Conservation (phyloP, 2,797 vertebrate species). For the Lepilemur ruficaudatus region DNA sequence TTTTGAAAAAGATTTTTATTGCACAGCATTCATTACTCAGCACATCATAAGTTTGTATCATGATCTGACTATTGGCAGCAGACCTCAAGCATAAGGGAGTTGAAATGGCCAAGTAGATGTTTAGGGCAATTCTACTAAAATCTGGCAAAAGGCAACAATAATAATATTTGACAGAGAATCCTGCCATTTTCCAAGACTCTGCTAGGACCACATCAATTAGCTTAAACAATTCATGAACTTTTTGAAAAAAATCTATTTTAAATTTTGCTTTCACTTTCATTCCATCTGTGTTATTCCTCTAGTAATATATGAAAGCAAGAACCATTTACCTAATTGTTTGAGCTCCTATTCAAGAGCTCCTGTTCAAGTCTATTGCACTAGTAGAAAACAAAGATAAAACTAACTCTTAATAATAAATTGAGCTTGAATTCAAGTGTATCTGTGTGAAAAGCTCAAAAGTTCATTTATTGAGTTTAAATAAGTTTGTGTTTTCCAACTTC, state of each 20-base stretch:
- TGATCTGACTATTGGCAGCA: background rate
- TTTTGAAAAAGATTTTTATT: background rate
- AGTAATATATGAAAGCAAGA: background rate
- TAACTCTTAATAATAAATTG: background rate
- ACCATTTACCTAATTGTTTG: background rate
- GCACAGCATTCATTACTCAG: background rate
- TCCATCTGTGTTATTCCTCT: background rate
- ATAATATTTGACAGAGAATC: conserved; percentile 8
- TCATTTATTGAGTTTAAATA: conserved; percentile 26
- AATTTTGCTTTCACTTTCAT: conserved; percentile 40
- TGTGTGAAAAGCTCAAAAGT: conserved; percentile 26
- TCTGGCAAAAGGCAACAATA: background rate
- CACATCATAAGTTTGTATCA: background rate
- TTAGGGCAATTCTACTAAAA: conserved; percentile 1
- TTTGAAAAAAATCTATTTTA: background rate
- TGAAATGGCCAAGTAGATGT: background rate
- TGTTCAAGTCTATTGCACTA: background rate
- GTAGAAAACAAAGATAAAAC: conserved; percentile 43
- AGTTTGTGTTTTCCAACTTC: background rate
- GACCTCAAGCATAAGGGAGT: background rate
- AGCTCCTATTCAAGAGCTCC: background rate
- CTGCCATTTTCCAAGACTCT: background rate
- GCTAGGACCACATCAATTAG: background rate
- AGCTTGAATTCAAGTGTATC: background rate
- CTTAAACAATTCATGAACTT: background rate